A percentile compares a stretch with the other conserved stretches of the same genome.
Conservation (phyloP, 2,888 invertebrate species). For the Diogma glabrata region DNA sequence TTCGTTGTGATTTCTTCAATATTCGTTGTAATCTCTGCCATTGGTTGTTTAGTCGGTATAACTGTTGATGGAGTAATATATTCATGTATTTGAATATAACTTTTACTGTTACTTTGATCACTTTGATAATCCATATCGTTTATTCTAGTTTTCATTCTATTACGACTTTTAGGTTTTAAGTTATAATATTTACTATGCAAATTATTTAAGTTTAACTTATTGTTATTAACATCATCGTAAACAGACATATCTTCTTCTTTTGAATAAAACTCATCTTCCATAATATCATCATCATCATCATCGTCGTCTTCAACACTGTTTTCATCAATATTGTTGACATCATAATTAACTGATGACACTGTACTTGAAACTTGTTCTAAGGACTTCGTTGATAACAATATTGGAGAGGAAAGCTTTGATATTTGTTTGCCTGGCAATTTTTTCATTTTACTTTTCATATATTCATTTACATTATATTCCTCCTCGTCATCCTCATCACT, state of each 20-base stretch:
- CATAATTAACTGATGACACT: too few relatives aligned
- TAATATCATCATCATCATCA: conserved; percentile 20
- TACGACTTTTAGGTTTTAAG: conserved; percentile 2
- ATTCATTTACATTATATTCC: conserved; percentile 10
- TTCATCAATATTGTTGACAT: neutral
- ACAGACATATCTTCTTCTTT: conserved; percentile 33
- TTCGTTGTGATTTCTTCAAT: too few relatives aligned
- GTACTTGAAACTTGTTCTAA: too few relatives aligned
- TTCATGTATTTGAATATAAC: conserved; percentile 13
- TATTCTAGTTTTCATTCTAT: too few relatives aligned
- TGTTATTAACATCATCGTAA: conserved; percentile 35
- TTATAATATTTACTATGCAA: conserved; percentile 3
- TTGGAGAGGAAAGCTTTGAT: too few relatives aligned
- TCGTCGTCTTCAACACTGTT: conserved; percentile 1
- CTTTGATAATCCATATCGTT: too few relatives aligned
- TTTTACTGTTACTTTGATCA: conserved; percentile 5
- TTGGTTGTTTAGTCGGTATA: too few relatives aligned
- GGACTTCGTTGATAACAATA: too few relatives aligned
- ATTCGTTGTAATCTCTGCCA: too few relatives aligned
- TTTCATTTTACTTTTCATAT: too few relatives aligned
- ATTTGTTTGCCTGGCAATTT: too few relatives aligned
- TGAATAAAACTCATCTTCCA: conserved; percentile 25
- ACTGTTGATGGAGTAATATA: neutral
- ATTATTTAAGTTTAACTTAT: conserved; percentile 30
- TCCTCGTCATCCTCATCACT: conserved; percentile 10